These are phyloP conservation scores for Clytia hemisphaerica DNA, from an alignment of 30 jellyfish, hydroid and myxozoan genomes.

Conservation along the genomic window DNA sequence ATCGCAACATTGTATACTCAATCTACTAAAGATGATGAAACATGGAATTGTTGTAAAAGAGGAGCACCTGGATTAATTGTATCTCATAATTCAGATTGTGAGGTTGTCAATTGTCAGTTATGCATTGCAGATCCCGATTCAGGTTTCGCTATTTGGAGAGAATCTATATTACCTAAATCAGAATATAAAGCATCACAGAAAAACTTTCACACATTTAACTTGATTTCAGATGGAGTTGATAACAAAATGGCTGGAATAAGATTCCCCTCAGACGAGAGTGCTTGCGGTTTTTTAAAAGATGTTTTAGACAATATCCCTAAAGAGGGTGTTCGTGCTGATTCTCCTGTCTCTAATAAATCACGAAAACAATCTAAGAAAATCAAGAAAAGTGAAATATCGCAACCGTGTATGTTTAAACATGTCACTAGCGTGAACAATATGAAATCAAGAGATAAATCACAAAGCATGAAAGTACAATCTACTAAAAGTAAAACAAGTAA, in stretches of 20 bases:
- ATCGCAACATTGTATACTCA: slow-evolving; percentile 67
- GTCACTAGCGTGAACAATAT: slow-evolving; percentile 72
- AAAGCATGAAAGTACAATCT: background rate
- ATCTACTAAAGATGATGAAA: slow-evolving; percentile 63
- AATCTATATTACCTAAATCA: slow-evolving; percentile 45
- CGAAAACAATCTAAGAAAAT: slow-evolving; percentile 32
- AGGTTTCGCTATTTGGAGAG: slow-evolving; percentile 93
- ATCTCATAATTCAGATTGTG: slow-evolving; percentile 33
- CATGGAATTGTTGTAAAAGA: slow-evolving; percentile 69
- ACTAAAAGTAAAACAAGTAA: slow-evolving; percentile 1
- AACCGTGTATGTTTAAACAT: slow-evolving; percentile 92
- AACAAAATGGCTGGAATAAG: slow-evolving; percentile 74
- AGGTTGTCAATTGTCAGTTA: slow-evolving; percentile 34
- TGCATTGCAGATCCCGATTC: slow-evolving; percentile 74
- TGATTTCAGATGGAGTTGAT: slow-evolving; percentile 47
- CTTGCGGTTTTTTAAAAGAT: slow-evolving; percentile 58
- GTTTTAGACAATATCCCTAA: slow-evolving; percentile 67
- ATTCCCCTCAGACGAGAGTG: slow-evolving; percentile 74
- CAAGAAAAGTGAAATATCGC: slow-evolving; percentile 68
- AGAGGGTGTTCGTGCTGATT: slow-evolving; percentile 1
- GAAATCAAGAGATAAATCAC: background rate
- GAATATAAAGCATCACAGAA: slow-evolving; percentile 66
- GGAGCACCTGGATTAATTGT: slow-evolving; percentile 81
- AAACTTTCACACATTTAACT: slow-evolving; percentile 64
- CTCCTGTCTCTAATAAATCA: background rate